Percentiles rank a stretch among this genome's conserved stretches.
Evolutionary conservation across 2,888 invertebrate species (phyloP).

Genomic region (Xiphydria camelus): DNA sequence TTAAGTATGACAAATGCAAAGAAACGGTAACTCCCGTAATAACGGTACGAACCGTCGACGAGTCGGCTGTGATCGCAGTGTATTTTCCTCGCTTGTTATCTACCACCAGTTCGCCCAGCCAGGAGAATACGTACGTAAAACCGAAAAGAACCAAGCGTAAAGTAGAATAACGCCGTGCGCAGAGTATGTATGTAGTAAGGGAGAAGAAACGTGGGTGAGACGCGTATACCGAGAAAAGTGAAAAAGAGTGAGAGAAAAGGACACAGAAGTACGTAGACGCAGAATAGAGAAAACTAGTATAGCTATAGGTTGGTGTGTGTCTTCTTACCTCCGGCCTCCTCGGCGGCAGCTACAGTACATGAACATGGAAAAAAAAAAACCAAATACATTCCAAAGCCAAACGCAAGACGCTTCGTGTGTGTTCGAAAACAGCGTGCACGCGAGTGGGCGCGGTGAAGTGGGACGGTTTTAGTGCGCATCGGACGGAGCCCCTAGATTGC

Average conservation of each 20-base stretch:
- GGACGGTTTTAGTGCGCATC: too few relatives aligned
- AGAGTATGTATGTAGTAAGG: neutral
- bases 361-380: conserved; percentile 65
- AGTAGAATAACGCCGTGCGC: neutral
- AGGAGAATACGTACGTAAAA: too few relatives aligned
- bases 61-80: too few relatives aligned
- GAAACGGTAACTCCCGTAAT: too few relatives aligned
- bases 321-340: conserved; percentile 86
- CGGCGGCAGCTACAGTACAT: conserved; percentile 74
- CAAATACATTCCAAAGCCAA: conserved; percentile 55
- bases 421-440: too few relatives aligned
- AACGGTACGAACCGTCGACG: too few relatives aligned
- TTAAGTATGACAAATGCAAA: too few relatives aligned
- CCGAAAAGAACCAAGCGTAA: too few relatives aligned
- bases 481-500: too few relatives aligned
- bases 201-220: neutral
- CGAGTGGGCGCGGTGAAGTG: too few relatives aligned
- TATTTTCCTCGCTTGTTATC: too few relatives aligned
- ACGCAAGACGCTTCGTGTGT: conserved; percentile 24
- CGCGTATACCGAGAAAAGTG: neutral
- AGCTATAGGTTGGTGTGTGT: conserved; percentile 32
- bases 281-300: conserved; percentile 14
- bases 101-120: too few relatives aligned
- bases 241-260: neutral
- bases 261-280: neutral